Evolutionary conservation across 2,797 vertebrate genomes (phyloP).

Genomic region (Hydrophis major): DNA sequence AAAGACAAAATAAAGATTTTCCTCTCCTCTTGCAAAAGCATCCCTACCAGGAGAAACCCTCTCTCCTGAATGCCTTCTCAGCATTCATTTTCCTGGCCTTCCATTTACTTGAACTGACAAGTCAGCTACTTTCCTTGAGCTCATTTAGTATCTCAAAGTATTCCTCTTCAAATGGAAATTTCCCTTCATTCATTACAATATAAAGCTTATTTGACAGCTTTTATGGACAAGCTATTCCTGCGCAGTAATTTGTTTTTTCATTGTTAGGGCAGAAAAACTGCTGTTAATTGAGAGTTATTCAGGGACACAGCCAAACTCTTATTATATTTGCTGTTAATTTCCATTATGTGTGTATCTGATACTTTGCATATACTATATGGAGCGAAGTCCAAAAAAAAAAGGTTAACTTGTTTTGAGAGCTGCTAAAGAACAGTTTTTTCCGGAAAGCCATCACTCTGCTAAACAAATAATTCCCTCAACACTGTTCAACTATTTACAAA

Average conservation of each 20-base stretch:
- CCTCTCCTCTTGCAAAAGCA: not conserved
- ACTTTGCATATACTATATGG: not conserved
- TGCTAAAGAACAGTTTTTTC: not conserved
- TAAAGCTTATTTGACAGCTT: not conserved
- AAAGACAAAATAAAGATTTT: not conserved
- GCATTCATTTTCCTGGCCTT: fast-evolving
- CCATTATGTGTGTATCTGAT: not conserved
- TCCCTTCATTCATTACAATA: not conserved
- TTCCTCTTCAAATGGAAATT: not conserved
- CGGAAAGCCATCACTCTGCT: too few relatives aligned
- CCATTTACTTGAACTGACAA: not conserved
- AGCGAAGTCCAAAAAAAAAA: not conserved
- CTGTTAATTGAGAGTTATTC: not conserved
- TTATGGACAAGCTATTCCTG: not conserved
- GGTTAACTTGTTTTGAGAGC: not conserved
- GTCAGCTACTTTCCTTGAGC: not conserved
- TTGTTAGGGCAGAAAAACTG: not conserved
- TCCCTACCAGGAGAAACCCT: not conserved
- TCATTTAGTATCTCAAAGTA: not conserved
- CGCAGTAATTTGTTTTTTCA: not conserved
- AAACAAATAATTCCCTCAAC: too few relatives aligned
- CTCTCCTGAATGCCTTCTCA: not conserved
- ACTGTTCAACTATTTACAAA: too few relatives aligned
- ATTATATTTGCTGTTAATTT: not conserved
- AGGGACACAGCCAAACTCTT: not conserved